Base-by-base conservation (phyloP, 2,797 vertebrate genomes). In the Geotrypetes seraphini region DNA sequence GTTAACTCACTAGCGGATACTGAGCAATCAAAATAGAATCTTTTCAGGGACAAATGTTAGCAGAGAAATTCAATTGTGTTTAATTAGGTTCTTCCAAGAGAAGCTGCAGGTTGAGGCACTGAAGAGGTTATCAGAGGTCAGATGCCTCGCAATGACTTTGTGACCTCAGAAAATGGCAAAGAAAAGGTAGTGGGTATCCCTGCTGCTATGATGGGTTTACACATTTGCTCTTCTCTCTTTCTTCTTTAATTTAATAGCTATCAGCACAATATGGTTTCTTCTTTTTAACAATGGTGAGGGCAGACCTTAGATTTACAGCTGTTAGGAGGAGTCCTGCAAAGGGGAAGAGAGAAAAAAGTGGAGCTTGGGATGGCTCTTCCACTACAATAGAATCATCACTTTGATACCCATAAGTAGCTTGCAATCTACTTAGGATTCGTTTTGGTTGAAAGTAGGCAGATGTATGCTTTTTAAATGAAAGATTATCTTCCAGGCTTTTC, bases 211-310 rank as follows among this genome's bases (percentile, higher is more conserved):
- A 87, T 69, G 81, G 86, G 75, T 80, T 83, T 73, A 78, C 31
- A 44, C 66, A 11, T 78, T 80, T 78, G 75, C 81, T 60, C 60
- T 47, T 50, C 27, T 50, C 39, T 47, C 71, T 91, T 91, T 90
- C 84, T 83, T 72, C 79, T 87, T 88, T 89, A 94, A 95, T 92
- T 88, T 91, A 85, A 84, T 77, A 80, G 84, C 83, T 84, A 82
- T 83, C 79, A 73, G 76, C 80, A 90, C 92, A 91, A 94, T 96
- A 91, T 89, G 89, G 86, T 57, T 63, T 77, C 71, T 78, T 78
- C 77, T 72, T 76, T 63, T 30, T 39, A 52, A 86, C 81, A 88
- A 87, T 83, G 67, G 75, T 75, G 71, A 55, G 62, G 69, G 83
- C 76, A 79, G 81, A 78, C 84, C 83, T 84, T 69, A 89, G 83